A percentile compares a stretch with the other conserved stretches of the same genome.
phyloP scores from a whole-genome alignment of 2,888 invertebrate genomes.

The Chymomyza amoena region DNA sequence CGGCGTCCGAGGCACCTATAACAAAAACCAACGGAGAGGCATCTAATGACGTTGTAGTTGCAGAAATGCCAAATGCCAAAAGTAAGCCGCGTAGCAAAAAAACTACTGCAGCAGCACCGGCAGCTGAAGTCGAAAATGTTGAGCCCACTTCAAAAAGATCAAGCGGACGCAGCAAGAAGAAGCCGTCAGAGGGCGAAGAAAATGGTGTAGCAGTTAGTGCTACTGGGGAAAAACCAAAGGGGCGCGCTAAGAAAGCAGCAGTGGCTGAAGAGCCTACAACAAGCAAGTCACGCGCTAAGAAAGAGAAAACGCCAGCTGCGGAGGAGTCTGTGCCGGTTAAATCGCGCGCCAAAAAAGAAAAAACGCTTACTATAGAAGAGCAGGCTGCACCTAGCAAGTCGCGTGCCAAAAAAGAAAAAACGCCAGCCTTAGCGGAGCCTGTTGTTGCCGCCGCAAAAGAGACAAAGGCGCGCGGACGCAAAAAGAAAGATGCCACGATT shows the following conservation, averaged over 20 bases:
- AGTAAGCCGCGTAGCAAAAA: conserved; percentile 53
- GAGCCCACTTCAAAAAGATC: conserved; percentile 5
- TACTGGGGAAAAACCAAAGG: conserved; percentile 33
- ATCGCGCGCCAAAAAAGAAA: conserved; percentile 36
- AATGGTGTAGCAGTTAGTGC: conserved; percentile 10
- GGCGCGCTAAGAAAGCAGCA: conserved; percentile 35
- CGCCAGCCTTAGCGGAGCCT: not conserved
- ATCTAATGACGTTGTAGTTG: conserved; percentile 13
- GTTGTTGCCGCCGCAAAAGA: not conserved
- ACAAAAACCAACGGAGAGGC: conserved; percentile 37
- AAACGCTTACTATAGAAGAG: conserved; percentile 5
- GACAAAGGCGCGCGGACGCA: conserved; percentile 36
- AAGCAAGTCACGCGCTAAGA: conserved; percentile 19
- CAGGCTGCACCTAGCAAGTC: not conserved
- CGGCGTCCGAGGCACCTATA: conserved; percentile 23
- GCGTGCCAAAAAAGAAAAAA: conserved; percentile 34
- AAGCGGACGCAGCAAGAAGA: conserved; percentile 32
- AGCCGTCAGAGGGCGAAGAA: conserved; percentile 15
- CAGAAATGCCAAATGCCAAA: conserved; percentile 34
- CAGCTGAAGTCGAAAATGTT: not conserved
- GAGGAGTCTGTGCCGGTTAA: conserved; percentile 12
- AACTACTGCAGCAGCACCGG: conserved; percentile 15
- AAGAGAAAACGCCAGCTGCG: conserved; percentile 27
- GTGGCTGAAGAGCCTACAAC: conserved; percentile 4
- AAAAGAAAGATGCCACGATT: conserved; percentile 25